These are phyloP conservation scores for Agonum fuliginosum DNA, from an alignment of 2,888 invertebrate species.

Conservation along the genomic window DNA sequence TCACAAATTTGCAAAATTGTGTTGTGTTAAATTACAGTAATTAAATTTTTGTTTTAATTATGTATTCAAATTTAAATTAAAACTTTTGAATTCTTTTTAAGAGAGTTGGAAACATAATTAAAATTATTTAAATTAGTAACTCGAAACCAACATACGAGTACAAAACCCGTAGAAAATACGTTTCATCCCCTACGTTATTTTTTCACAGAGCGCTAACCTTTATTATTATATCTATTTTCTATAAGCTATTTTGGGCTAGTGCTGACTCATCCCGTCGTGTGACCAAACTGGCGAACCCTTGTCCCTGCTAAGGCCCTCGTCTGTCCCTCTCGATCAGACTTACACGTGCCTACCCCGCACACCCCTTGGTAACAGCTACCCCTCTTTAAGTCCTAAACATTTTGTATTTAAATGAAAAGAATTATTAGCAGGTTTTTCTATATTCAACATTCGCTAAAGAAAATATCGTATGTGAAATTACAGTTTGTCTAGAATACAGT, in stretches of 20 bases:
- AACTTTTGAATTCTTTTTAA: slow-evolving; percentile 12
- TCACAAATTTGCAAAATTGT: slow-evolving; percentile 1
- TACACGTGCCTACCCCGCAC: slow-evolving; percentile 31
- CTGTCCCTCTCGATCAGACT: slow-evolving; percentile 8
- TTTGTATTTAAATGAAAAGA: not conserved
- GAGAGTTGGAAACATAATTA: slow-evolving; percentile 31
- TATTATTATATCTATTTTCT: slow-evolving; percentile 54
- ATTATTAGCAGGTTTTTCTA: not conserved
- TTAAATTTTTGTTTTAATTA: slow-evolving; percentile 40
- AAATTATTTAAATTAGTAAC: slow-evolving; percentile 36
- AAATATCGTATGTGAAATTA: not conserved
- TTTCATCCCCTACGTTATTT: slow-evolving; percentile 34
- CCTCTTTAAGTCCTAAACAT: not conserved
- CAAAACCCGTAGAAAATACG: slow-evolving; percentile 6
- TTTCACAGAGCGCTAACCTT: slow-evolving; percentile 35
- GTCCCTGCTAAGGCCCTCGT: slow-evolving; percentile 13
- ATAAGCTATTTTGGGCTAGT: slow-evolving; percentile 38
- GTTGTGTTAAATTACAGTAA: slow-evolving; percentile 27
- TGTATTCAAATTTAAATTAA: slow-evolving; percentile 5
- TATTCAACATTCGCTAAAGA: not conserved
- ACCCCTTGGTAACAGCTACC: slow-evolving; percentile 23
- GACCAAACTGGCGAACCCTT: slow-evolving; percentile 31
- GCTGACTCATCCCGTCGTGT: slow-evolving; percentile 50
- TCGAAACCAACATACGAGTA: not conserved
- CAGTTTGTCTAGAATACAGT: no score